These are phyloP conservation scores for Caradrina kadenii DNA, from an alignment of 2,888 invertebrate genomes.

Conservation along the genomic window DNA sequence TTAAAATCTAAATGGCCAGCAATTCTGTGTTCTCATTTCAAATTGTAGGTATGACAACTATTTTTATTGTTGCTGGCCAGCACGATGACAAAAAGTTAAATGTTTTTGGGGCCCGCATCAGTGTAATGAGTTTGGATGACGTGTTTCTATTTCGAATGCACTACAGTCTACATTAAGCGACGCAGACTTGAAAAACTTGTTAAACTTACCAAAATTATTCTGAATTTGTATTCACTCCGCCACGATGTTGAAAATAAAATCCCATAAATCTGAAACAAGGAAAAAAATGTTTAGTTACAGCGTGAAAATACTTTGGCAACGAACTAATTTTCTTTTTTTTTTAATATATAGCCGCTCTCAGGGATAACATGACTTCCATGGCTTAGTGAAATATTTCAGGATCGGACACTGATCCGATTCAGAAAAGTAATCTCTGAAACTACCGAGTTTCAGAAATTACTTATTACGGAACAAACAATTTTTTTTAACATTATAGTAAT, in stretches of 20 bases:
- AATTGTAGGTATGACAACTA: slow-evolving; percentile 62
- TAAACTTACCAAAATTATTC: slow-evolving; percentile 50
- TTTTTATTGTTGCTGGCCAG: slow-evolving; percentile 66
- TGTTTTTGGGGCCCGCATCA: slow-evolving; percentile 69
- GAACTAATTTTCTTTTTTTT: too few relatives aligned
- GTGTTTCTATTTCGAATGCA: slow-evolving; percentile 53
- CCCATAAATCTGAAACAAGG: slow-evolving; percentile 66
- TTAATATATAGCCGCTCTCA: too few relatives aligned
- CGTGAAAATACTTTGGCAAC: too few relatives aligned
- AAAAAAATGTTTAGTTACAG: slow-evolving; percentile 30
- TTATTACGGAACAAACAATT: too few relatives aligned
- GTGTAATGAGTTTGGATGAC: slow-evolving; percentile 64
- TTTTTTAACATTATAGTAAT: too few relatives aligned
- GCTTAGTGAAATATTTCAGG: too few relatives aligned
- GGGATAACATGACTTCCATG: too few relatives aligned
- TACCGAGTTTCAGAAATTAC: too few relatives aligned
- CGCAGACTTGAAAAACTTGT: slow-evolving; percentile 25
- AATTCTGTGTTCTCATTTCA: slow-evolving; percentile 67
- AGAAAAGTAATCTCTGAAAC: too few relatives aligned
- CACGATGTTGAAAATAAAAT: slow-evolving; percentile 32
- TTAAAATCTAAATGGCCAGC: slow-evolving; percentile 54
- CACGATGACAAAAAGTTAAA: slow-evolving; percentile 69
- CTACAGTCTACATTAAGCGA: slow-evolving; percentile 12
- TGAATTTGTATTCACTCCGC: slow-evolving; percentile 1
- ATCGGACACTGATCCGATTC: too few relatives aligned